A percentile compares a stretch with the other conserved stretches of the same genome.
Conservation (phyloP, 37 sponge, comb jelly and placozoan species). For the Geodia barretti region DNA sequence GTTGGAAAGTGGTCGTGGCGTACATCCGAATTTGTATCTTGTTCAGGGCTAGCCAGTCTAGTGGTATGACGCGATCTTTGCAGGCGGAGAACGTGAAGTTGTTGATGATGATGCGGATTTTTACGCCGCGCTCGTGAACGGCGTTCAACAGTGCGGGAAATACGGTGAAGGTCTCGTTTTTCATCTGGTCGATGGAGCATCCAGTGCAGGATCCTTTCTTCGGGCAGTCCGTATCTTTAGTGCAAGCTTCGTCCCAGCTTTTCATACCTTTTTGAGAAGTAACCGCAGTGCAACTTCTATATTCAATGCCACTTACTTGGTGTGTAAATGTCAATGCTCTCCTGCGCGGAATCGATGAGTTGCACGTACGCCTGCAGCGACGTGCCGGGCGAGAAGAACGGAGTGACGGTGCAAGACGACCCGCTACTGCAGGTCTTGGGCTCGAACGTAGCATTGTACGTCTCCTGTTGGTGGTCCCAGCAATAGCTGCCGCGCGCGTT, state of each 20-base stretch:
- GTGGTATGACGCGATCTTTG: slow-evolving; percentile 52
- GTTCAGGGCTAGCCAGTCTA: slow-evolving; percentile 87
- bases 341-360: slow-evolving; percentile 69
- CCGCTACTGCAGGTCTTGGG: slow-evolving; percentile 23
- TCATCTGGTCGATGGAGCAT: slow-evolving; percentile 51
- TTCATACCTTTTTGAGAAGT: slow-evolving; percentile 44
- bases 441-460: slow-evolving; percentile 54
- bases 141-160: slow-evolving; percentile 87
- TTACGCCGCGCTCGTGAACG: slow-evolving; percentile 45
- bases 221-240: slow-evolving; percentile 31
- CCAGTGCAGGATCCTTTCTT: slow-evolving; percentile 62
- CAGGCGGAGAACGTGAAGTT: slow-evolving; percentile 63
- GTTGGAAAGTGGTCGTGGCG: slow-evolving; percentile 81
- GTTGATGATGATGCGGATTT: slow-evolving; percentile 72
- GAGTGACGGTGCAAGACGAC: slow-evolving; percentile 58
- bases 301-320: slow-evolving; percentile 83
- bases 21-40: slow-evolving; percentile 61
- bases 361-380: slow-evolving; percentile 72
- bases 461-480: slow-evolving; percentile 78
- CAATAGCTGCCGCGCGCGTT: background rate
- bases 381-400: slow-evolving; percentile 89
- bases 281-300: no score
- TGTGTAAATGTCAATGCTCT: slow-evolving; percentile 66
- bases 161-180: slow-evolving; percentile 77
- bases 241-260: slow-evolving; percentile 87